These are phyloP conservation scores for Patella depressa DNA, from an alignment of 2,888 invertebrate species.

Conservation along the genomic window DNA sequence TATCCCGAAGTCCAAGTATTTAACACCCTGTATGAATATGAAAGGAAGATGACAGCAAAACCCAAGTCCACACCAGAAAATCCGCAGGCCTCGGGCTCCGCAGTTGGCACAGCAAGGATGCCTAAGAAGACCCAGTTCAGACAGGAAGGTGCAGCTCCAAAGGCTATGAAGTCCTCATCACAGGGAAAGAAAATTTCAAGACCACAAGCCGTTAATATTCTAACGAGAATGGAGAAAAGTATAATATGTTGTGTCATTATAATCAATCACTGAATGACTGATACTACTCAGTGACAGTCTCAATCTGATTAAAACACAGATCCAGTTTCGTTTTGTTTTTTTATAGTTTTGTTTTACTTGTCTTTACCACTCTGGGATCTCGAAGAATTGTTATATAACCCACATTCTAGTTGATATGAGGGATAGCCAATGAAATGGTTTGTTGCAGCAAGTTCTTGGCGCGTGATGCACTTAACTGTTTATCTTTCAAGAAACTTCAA, in stretches of 20 bases:
- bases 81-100: not conserved
- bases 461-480: no score
- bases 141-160: not conserved
- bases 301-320: no score
- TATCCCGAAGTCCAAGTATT: slow-evolving; percentile 45
- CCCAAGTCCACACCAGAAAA: not conserved
- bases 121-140: not conserved
- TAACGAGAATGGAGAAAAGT: slow-evolving; percentile 54
- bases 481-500: no score
- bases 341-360: no score
- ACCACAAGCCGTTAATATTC: slow-evolving; percentile 31
- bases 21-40: slow-evolving; percentile 54
- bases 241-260: not conserved
- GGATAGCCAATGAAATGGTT: no score
- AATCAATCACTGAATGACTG: no score
- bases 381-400: no score
- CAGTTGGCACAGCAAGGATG: not conserved
- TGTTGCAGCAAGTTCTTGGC: no score
- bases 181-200: not conserved
- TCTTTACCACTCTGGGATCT: no score
- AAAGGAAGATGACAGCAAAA: slow-evolving; percentile 34
- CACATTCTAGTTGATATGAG: no score
- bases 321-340: no score
- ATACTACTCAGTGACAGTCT: no score
- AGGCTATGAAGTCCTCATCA: not conserved